Evolutionary conservation across 2,888 invertebrate species (phyloP).

Genomic region (Plagodis dolabraria): DNA sequence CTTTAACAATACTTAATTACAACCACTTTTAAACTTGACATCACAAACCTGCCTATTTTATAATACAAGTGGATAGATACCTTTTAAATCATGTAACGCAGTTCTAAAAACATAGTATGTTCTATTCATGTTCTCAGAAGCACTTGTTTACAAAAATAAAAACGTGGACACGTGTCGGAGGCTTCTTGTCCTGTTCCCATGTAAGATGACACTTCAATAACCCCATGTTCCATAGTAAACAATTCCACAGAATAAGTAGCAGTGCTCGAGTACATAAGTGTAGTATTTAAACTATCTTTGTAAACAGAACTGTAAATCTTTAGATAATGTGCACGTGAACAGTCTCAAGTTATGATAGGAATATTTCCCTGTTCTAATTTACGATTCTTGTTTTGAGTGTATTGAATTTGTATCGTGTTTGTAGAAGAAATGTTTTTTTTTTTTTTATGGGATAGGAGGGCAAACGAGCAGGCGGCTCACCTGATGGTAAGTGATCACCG

Average conservation of each 20-base stretch:
- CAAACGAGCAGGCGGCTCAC: no score
- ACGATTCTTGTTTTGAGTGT: background rate
- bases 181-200: constrained; percentile 6
- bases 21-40: no score
- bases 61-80: no score
- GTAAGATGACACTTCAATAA: constrained; percentile 33
- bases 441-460: no score
- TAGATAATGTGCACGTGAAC: constrained; percentile 24
- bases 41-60: no score
- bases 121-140: constrained; percentile 15
- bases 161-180: constrained; percentile 15
- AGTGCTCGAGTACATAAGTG: background rate
- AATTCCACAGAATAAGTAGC: constrained; percentile 10
- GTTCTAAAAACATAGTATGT: no score
- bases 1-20: no score
- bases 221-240: constrained; percentile 30
- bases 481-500: no score
- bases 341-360: constrained; percentile 22
- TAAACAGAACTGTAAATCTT: constrained; percentile 32
- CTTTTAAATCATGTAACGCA: no score
- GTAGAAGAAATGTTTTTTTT: no score
- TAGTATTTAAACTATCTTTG: constrained; percentile 6
- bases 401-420: no score
- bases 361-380: constrained; percentile 14
- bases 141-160: constrained; percentile 16